Base-by-base conservation (phyloP, 1,140 invertebrate species). In the Apocrypta bakeri region DNA sequence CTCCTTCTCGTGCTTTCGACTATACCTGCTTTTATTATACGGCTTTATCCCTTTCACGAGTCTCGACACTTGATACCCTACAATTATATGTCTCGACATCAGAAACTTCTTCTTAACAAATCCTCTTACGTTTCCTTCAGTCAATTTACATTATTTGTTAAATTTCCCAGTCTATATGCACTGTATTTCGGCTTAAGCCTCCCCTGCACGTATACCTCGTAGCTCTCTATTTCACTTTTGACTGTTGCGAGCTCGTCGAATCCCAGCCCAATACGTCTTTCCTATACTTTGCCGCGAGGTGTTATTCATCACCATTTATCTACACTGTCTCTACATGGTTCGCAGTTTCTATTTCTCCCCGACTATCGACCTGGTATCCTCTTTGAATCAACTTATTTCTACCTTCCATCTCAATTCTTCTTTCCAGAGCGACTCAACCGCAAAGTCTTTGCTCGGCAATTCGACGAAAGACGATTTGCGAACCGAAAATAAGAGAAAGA, bases 391-490 rank as follows among this genome's bases (percentile, higher is more conserved):
- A 73, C 71, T 73, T 73, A 73, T 73, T 42, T 37, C 71, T 63
- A 64, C 69, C 24, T 69, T 80, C 48, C 25, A 29, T 48, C 56
- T 25, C 68, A 9, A 11, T 48, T 31, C 24, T 27, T 27, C 64
- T 61, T 21, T 12, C 29, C 61, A 2, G 48, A 48, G 31, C 27
- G 42, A 1, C 12, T 1, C 29, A 29, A 40, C 72, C 40, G 27
- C 37, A 48, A 17, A 7, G 2, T 40, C 56, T 25, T 24, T 40
- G 42, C 25, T 25, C 25, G 42, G 42, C 42, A 61, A 75, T 75
- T 75, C 42, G 40, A 75, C 73, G 7, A 61, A 75, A 75, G 73
- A 29, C 73, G 73, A 75, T 71, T 56, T 72, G 78, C 68, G 31
- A 33, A 56, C 21, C 7, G 17, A 27, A 17, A 63, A 1, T 40